Evolutionary conservation across 2,797 vertebrate species (phyloP), one percentile per base, ranked within the genome.

Genomic region (Malacoraja senta): DNA sequence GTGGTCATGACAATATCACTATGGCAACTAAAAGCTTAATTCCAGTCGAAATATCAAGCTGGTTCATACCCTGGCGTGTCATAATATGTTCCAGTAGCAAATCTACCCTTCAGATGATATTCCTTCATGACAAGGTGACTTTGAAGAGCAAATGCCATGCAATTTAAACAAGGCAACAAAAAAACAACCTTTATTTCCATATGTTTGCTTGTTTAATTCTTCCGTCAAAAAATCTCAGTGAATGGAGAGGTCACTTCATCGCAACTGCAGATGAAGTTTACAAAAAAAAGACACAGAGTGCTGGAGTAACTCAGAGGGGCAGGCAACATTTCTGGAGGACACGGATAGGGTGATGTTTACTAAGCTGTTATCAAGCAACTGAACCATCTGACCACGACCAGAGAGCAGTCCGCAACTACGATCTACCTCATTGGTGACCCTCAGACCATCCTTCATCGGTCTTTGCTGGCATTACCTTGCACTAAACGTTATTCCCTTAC

Each of bases 121-220:
- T 92, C 24, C 90, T 74, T 92, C 71, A 74, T 74, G 68, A 26
- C 90, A 24, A 26, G 26, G n/a, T 92, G 90, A 72, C 68, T 91
- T 44, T 38, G 68, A 72, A 72, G 88, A 44, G 88, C 68, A 92
- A 71, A 26, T 29, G 29, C 26, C 6, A 74, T 76, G 35, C 1
- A 58, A 10, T 74, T 44, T 72, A 72, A 72, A 84, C 19, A 10
- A 72, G 21, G 88, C 65, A 44, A 90, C n/a, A 88, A 65, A 53
- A 53, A 6, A 19, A 6, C 3, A 68, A 3, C 44, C 68, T 13
- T 71, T 21, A 74, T 24, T 74, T 74, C 2, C 71, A 74, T 74
- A 7, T 74, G 71, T 74, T 74, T 61, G 38, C 6, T 61, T 26
- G 44, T 53, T 84, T 84, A 7, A 72, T 74, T 91, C 24, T 44